Percentiles rank a stretch among this genome's conserved stretches.
phyloP scores from a whole-genome alignment of 2,888 invertebrate genomes.

The Callinectes sapidus region DNA sequence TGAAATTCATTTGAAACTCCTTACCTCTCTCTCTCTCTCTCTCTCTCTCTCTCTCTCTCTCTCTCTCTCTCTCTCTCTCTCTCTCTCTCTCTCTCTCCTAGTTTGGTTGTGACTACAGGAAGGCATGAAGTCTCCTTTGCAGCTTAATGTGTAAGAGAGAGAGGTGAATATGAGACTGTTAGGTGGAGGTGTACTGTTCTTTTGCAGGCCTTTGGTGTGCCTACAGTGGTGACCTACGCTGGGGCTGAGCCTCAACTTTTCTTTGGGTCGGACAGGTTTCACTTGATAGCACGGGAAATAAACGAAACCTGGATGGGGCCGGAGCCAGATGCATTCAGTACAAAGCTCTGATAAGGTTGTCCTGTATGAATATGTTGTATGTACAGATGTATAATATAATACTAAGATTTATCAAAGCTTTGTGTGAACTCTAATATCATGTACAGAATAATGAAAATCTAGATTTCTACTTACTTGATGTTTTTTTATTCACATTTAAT shows the following conservation, averaged over 20 bases:
- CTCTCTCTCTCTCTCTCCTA: not conserved
- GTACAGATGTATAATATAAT: not conserved
- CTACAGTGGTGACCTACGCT: constrained; percentile 75
- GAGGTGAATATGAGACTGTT: not conserved
- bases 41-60: constrained; percentile 1
- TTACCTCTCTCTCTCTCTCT: not conserved
- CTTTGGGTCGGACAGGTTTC: constrained; percentile 77
- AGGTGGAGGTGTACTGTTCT: not conserved
- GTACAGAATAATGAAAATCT: not conserved
- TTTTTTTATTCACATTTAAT: not conserved
- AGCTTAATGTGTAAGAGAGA: not conserved
- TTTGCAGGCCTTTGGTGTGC: constrained; percentile 76
- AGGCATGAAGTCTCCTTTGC: not conserved
- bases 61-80: constrained; percentile 1
- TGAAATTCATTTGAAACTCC: not conserved
- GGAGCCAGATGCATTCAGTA: constrained; percentile 36
- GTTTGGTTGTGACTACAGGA: not conserved
- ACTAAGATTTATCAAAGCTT: not conserved
- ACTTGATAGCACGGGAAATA: constrained; percentile 75
- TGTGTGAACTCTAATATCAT: not conserved
- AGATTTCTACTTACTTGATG: not conserved
- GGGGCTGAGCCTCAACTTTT: constrained; percentile 74
- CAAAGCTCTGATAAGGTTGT: not conserved
- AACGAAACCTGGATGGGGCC: constrained; percentile 74
- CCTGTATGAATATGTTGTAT: not conserved